A percentile compares a stretch with the other conserved stretches of the same genome.
These are phyloP conservation scores for Agonopterix alstromeriana DNA, from an alignment of 2,888 invertebrate genomes.

Conservation along the genomic window DNA sequence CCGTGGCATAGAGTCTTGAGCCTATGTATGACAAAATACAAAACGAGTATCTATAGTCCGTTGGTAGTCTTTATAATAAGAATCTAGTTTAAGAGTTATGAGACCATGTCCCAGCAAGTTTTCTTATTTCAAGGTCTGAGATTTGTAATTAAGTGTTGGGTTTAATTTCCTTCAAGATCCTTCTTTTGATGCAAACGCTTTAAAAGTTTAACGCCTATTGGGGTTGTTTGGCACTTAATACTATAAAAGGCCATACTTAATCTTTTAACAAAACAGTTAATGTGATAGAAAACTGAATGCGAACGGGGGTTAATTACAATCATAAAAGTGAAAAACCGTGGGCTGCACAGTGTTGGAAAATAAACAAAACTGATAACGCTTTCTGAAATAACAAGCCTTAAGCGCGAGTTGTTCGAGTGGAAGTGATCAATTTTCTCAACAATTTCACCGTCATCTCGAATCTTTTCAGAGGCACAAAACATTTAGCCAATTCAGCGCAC, in stretches of 20 bases:
- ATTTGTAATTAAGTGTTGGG: conserved; percentile 1
- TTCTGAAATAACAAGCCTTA: conserved; percentile 45
- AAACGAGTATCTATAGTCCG: conserved; percentile 1
- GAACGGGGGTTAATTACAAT: not conserved
- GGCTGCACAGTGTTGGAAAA: conserved; percentile 5
- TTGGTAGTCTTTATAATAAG: conserved; percentile 2
- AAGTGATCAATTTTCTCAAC: conserved; percentile 74
- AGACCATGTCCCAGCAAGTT: conserved; percentile 4
- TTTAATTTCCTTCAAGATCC: too few relatives aligned
- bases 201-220: too few relatives aligned
- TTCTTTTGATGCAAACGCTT: too few relatives aligned
- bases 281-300: not conserved
- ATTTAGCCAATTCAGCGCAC: conserved; percentile 73
- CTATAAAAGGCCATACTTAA: not conserved
- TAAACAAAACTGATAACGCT: conserved; percentile 31
- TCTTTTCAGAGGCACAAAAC: conserved; percentile 70
- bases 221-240: too few relatives aligned
- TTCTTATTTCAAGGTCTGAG: conserved; percentile 2
- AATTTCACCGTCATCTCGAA: conserved; percentile 72
- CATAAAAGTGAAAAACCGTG: not conserved
- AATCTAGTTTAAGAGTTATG: conserved; percentile 6
- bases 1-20: conserved; percentile 6
- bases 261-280: too few relatives aligned
- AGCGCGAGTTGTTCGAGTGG: conserved; percentile 52
- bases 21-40: conserved; percentile 1